Percentiles rank a stretch among this genome's conserved stretches.
Conservation (phyloP, 2,797 vertebrate genomes). For the Schizopygopsis pylzovi region DNA sequence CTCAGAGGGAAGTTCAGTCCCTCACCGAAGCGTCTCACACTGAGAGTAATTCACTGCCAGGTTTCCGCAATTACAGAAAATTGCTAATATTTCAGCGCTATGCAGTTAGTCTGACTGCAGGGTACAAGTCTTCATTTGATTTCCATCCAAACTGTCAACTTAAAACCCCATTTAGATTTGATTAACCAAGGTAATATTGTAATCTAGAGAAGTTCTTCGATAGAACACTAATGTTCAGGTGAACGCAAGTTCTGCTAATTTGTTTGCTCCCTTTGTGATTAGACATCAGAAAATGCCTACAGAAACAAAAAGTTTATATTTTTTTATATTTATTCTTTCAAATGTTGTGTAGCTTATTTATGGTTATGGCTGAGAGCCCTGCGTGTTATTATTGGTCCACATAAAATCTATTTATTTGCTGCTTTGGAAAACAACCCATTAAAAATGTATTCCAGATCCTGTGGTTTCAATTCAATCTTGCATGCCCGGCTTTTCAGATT, state of each 20-base stretch:
- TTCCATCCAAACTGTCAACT: slow-evolving; percentile 42
- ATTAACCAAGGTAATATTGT: slow-evolving; percentile 47
- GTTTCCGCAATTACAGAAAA: slow-evolving; percentile 53
- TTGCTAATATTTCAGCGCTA: slow-evolving; percentile 56
- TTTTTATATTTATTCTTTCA: slow-evolving; percentile 37
- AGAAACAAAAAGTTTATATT: not conserved
- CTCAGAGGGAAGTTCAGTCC: slow-evolving; percentile 44
- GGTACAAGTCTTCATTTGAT: slow-evolving; percentile 45
- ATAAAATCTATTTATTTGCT: slow-evolving; percentile 40
- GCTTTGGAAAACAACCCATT: slow-evolving; percentile 38
- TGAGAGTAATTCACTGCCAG: slow-evolving; percentile 44
- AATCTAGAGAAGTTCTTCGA: slow-evolving; percentile 35
- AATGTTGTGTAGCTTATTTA: slow-evolving; percentile 37
- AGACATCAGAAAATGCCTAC: slow-evolving; percentile 30
- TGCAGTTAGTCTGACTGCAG: slow-evolving; percentile 48
- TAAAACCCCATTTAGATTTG: slow-evolving; percentile 51
- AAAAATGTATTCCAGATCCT: slow-evolving; percentile 38
- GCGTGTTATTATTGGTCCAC: slow-evolving; percentile 41
- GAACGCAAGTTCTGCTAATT: slow-evolving; percentile 37
- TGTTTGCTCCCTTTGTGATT: slow-evolving; percentile 39
- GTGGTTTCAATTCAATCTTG: slow-evolving; percentile 47
- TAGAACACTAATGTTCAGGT: slow-evolving; percentile 30
- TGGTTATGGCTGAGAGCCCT: slow-evolving; percentile 46
- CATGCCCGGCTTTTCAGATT: slow-evolving; percentile 15
- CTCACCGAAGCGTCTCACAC: slow-evolving; percentile 31